A percentile compares a stretch with the other conserved stretches of the same genome.
Conservation (phyloP, 2,113 vertebrate genomes). For the Stercorarius parasiticus region DNA sequence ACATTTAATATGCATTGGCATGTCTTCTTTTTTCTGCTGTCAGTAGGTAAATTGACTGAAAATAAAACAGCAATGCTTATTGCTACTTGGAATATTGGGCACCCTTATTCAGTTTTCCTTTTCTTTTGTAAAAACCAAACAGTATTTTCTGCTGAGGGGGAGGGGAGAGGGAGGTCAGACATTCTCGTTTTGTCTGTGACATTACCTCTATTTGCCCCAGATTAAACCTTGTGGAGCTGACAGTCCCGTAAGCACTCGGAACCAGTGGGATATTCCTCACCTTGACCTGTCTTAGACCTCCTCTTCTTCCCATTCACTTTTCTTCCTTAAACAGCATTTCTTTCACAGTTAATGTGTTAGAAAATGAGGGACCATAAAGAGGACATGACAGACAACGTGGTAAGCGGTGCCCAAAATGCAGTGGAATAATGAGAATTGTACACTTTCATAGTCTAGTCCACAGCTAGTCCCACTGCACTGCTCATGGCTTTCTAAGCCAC, state of each 20-base stretch:
- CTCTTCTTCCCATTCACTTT: not conserved
- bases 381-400: not conserved
- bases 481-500: not conserved
- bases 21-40: not conserved
- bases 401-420: not conserved
- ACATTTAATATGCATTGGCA: not conserved
- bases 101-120: not conserved
- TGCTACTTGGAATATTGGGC: not conserved
- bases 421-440: not conserved
- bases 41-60: not conserved
- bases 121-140: not conserved
- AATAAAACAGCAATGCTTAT: not conserved
- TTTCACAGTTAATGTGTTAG: not conserved
- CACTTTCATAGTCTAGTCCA: not conserved
- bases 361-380: not conserved
- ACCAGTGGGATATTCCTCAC: not conserved
- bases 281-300: not conserved
- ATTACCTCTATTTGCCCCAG: not conserved
- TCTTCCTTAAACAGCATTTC: not conserved
- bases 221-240: not conserved
- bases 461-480: not conserved
- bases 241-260: not conserved
- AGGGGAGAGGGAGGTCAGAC: not conserved
- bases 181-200: not conserved
- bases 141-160: not conserved